Base-by-base conservation (phyloP, 1,140 invertebrate genomes). In the Cecropterus lyciades region DNA sequence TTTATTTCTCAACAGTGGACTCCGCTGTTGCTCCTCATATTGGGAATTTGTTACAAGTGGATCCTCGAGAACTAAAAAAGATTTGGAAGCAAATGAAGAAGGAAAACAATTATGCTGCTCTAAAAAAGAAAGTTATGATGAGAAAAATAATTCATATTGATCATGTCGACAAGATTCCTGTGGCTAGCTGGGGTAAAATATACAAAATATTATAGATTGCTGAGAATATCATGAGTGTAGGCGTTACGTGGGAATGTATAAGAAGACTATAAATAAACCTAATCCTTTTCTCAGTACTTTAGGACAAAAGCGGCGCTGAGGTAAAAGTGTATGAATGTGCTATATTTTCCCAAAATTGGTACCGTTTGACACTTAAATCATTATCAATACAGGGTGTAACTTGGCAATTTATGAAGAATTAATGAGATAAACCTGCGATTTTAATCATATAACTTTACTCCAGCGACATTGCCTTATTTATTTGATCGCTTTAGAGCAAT, bases 51-150 rank as follows among this genome's bases (percentile, higher is more conserved):
- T 59, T 59, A 46, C 42, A 59, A 60, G 33, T 60, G 45, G 45
- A 60, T 15, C 45, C 27, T 60, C 16, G 45, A 10, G 45, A 60
- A 3, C 17, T 60, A 13, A 49, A 48, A 17, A 46, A 48, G 33
- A 10, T 60, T 37, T 60, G 57, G 57, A 60, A 60, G 45, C 14
- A 49, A 49, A 17, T 62, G 57, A 62, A 62, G 46, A 62, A 49
- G 6, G 45, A 62, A 62, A 40, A 13, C 1, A 62, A 20, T 20
- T 62, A 62, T 14, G 45, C 33, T 20, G 57, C 57, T 4, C 9
- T 62, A 45, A 62, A 62, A 40, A 62, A 62, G 57, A 62, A 62
- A 51, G 33, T 49, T 4, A 62, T 49, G 57, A 14, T 33, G 45
- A 62, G 57, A 33, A 62, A 62, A 8, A 62, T 62, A 17, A 49